A percentile compares a stretch with the other conserved stretches of the same genome.
Evolutionary conservation across 2,888 invertebrate species (phyloP).

Genomic region (Meteorus colon): DNA sequence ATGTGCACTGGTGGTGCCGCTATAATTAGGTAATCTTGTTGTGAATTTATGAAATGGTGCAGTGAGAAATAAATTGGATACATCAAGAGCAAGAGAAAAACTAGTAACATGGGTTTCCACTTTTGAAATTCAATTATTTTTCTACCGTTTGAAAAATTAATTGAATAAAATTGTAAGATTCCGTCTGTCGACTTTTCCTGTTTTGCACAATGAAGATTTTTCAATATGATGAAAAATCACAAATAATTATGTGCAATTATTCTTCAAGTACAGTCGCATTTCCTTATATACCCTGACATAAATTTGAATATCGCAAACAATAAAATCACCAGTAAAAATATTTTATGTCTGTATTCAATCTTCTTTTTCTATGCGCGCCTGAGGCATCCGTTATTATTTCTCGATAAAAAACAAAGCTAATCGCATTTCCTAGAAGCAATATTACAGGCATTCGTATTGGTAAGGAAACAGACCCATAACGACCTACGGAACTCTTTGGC

Average conservation of each 20-base stretch:
- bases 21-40: neutral
- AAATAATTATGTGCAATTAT: too few species aligned
- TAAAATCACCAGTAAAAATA: neutral
- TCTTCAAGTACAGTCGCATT: too few species aligned
- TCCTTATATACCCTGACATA: too few species aligned
- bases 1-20: neutral
- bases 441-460: conserved; percentile 36
- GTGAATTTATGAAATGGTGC: neutral
- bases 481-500: conserved; percentile 8
- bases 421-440: conserved; percentile 39
- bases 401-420: conserved; percentile 41
- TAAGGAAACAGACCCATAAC: conserved; percentile 19
- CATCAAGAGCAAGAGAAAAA: neutral
- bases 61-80: neutral
- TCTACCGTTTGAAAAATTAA: too few species aligned
- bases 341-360: neutral
- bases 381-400: conserved; percentile 16
- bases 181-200: too few species aligned
- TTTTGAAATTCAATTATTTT: neutral
- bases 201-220: too few species aligned
- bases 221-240: too few species aligned
- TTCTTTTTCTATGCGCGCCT: neutral
- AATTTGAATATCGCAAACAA: neutral
- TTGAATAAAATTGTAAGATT: too few species aligned
- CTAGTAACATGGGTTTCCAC: neutral